Base-by-base conservation (phyloP, 2,797 vertebrate species). In the Halcyon chelicuti region DNA sequence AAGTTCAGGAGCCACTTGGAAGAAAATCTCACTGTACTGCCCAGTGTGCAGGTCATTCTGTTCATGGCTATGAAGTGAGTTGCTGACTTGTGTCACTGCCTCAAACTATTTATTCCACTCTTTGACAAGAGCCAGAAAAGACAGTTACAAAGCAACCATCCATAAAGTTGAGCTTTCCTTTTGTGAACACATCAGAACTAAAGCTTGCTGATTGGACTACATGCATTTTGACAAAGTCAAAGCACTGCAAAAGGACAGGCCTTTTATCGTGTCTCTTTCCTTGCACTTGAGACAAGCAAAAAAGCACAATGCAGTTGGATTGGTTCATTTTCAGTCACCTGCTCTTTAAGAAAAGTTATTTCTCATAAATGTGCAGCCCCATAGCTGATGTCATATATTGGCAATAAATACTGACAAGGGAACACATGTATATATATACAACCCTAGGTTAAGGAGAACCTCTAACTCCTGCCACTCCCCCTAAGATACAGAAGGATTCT, bases 381-480 rank as follows among this genome's bases (percentile, higher is more conserved):
- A 75, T 65, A 88, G 65, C 19, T 86, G 82, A 93, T 78, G 85
- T 88, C 66, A 90, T 86, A 78, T 91, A 90, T 86, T 14, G 14
- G 14, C 22, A 83, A 72, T 74, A 92, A 93, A 93, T 88, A 94
- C 78, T 96, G 90, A 88, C 55, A 84, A 74, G 16, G 70, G 55
- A 84, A 52, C 8, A 21, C 3, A 3, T 5, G 8, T 26, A 33
- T 47, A 71, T 23, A 88, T 39, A 75, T 16, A 35, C 1, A 91
- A 7, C 4, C 6, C 11, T 13, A n/a, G 19, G 20, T 5, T 46
- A 29, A 58, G 20, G 61, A 84, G 3, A 78, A 21, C 22, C 25
- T 83, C 87, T 80, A 26, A 72, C 31, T 60, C 21, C 28, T 83
- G 26, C 33, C 12, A 29, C 47, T 47, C 39, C 60, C 86, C 51